These are phyloP conservation scores for Lithobates sylvaticus DNA, from an alignment of 2,797 vertebrate genomes.

Conservation along the genomic window DNA sequence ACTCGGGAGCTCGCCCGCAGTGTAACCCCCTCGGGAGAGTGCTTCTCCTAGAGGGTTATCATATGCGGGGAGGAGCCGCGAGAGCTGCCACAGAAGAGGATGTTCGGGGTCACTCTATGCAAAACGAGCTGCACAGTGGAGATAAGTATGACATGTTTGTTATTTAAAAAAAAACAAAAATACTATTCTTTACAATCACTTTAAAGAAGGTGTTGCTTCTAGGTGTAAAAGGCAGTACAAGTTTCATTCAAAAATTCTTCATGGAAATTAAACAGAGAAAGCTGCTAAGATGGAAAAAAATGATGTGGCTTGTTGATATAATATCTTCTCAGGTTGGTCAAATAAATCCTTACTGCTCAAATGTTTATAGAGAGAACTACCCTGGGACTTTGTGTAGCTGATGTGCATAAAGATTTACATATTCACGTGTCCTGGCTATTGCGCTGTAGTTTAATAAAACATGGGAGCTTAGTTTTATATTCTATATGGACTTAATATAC, in stretches of 20 bases:
- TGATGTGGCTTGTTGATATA: conserved; percentile 53
- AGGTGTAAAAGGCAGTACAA: conserved; percentile 24
- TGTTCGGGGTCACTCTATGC: too few species aligned
- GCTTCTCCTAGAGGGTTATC: too few species aligned
- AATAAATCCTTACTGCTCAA: conserved; percentile 53
- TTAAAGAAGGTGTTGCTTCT: background rate
- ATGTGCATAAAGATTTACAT: conserved; percentile 46
- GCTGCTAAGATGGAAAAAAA: conserved; percentile 44
- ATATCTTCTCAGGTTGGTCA: conserved; percentile 43
- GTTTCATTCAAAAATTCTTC: conserved; percentile 52
- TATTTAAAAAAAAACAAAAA: too few species aligned
- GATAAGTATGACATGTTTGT: too few species aligned
- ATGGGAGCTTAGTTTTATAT: conserved; percentile 34
- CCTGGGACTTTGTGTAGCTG: conserved; percentile 40
- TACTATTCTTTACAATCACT: too few species aligned
- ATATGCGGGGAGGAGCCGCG: too few species aligned
- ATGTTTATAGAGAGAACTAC: conserved; percentile 50
- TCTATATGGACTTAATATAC: conserved; percentile 19
- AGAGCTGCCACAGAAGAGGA: too few species aligned
- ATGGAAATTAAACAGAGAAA: conserved; percentile 54
- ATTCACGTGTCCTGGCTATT: conserved; percentile 24
- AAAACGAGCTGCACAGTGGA: too few species aligned
- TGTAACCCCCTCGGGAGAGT: too few species aligned
- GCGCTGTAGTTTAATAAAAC: conserved; percentile 40
- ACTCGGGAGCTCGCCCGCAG: too few species aligned